These are phyloP conservation scores for Leucopternis melanops DNA, from an alignment of 2,113 vertebrate genomes.

Conservation along the genomic window DNA sequence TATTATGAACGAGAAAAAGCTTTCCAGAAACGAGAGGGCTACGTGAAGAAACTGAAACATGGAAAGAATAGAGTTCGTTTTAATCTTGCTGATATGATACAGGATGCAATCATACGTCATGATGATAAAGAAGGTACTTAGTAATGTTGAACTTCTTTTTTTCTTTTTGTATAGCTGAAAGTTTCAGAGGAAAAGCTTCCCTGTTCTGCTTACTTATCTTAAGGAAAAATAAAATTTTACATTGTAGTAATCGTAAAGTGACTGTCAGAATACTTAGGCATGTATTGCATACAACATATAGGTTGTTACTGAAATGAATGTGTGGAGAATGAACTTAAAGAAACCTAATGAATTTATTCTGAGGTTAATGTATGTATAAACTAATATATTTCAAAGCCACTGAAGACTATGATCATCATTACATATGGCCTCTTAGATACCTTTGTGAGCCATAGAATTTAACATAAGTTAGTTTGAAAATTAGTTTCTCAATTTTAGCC, in stretches of 20 bases:
- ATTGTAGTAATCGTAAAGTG: not conserved
- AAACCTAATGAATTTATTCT: not conserved
- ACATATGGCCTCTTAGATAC: not conserved
- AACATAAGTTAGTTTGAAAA: not conserved
- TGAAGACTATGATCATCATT: not conserved
- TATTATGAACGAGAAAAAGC: conserved; percentile 90
- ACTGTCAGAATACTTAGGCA: not conserved
- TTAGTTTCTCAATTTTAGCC: not conserved
- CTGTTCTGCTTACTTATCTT: not conserved
- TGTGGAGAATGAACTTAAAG: not conserved
- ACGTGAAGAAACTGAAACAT: conserved; percentile 60
- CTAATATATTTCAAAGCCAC: not conserved
- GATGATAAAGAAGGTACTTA: conserved; percentile 91
- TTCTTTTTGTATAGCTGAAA: not conserved
- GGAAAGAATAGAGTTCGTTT: conserved; percentile 80
- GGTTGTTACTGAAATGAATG: not conserved
- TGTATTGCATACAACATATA: not conserved
- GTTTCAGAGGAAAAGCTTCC: not conserved
- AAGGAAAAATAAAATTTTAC: not conserved
- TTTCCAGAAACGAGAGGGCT: conserved; percentile 78
- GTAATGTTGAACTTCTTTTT: not conserved
- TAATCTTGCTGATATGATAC: conserved; percentile 72
- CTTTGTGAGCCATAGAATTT: not conserved
- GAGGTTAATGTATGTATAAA: not conserved
- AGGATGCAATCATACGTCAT: conserved; percentile 84